A percentile compares a stretch with the other conserved stretches of the same genome.
These are phyloP conservation scores for Xerus inauris DNA, from an alignment of 2,113 vertebrate genomes.

Conservation along the genomic window DNA sequence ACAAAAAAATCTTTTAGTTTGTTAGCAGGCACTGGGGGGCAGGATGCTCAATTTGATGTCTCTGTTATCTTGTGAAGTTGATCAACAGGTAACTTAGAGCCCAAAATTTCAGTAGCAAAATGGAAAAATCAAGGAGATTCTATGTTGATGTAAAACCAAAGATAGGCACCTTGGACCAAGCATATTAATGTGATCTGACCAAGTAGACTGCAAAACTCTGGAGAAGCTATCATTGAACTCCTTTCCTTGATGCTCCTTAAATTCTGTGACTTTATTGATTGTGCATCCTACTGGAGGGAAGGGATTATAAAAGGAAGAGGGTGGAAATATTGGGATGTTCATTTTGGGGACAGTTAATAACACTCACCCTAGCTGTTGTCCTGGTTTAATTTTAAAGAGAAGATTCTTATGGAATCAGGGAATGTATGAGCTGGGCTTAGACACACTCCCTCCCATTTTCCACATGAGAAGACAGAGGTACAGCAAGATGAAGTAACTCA, in stretches of 20 bases:
- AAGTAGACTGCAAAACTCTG: background rate
- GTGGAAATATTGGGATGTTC: background rate
- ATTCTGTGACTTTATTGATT: background rate
- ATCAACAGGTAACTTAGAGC: background rate
- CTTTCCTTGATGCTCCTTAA: background rate
- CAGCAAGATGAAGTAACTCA: background rate
- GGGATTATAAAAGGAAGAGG: background rate
- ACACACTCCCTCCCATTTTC: background rate
- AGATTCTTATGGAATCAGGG: background rate
- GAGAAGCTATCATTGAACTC: background rate
- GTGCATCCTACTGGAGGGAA: background rate
- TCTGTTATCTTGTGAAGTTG: background rate
- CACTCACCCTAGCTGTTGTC: background rate
- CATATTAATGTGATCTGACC: background rate
- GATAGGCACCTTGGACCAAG: background rate
- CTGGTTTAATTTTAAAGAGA: conserved; percentile 4
- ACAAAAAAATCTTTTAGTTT: background rate
- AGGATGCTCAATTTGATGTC: background rate
- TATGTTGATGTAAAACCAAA: background rate
- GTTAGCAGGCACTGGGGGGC: background rate
- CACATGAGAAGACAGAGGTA: background rate
- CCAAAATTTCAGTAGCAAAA: background rate
- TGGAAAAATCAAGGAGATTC: background rate
- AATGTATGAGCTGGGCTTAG: background rate
- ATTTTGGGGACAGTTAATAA: background rate